Conservation (phyloP, 2,113 vertebrate species). For the Ondatra zibethicus region DNA sequence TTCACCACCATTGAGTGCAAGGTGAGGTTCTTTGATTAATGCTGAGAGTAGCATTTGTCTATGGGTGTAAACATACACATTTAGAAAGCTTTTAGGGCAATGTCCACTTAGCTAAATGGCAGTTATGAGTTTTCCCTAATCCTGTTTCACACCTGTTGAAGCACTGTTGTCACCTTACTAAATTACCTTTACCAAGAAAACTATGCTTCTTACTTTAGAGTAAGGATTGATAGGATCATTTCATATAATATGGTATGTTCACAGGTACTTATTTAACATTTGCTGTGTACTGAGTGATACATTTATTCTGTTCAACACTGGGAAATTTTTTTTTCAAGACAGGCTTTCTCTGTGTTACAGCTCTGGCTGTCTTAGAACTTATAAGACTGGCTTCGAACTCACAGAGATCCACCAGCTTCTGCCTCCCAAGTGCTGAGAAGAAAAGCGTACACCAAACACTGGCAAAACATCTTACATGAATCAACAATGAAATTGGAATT, state of each 20-base stretch:
- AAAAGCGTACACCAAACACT: not conserved
- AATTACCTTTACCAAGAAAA: not conserved
- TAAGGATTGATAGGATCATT: not conserved
- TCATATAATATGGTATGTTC: not conserved
- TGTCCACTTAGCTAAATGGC: not conserved
- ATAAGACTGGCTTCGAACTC: too few species aligned
- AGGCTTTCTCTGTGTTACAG: too few species aligned
- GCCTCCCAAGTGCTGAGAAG: too few species aligned
- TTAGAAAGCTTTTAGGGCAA: not conserved
- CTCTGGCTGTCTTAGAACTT: too few species aligned
- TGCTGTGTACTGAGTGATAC: not conserved
- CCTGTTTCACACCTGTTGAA: not conserved
- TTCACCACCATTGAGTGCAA: not conserved
- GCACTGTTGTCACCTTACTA: not conserved
- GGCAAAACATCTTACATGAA: not conserved
- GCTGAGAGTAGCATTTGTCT: not conserved
- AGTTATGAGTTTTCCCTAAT: not conserved
- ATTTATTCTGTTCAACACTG: not conserved
- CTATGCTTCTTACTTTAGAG: not conserved
- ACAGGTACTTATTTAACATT: not conserved
- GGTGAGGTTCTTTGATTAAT: not conserved
- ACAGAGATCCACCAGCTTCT: too few species aligned
- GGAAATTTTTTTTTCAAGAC: not conserved
- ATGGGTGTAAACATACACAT: not conserved
- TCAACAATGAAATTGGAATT: not conserved